Conservation (phyloP, 2,888 invertebrate species). For the Amphipyra berbera region DNA sequence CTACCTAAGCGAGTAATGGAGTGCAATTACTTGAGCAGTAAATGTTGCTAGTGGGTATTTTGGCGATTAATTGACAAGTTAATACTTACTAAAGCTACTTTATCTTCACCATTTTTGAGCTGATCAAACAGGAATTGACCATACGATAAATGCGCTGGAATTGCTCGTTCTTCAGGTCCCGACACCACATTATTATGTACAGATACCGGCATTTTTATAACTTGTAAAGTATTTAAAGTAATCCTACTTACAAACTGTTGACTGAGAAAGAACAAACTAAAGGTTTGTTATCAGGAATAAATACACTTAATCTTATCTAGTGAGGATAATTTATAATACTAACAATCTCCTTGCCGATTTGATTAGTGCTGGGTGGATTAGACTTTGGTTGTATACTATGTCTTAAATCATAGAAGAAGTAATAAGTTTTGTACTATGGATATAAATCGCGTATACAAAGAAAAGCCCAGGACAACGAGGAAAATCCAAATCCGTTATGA, state of each 20-base stretch:
- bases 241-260: slow-evolving; percentile 11
- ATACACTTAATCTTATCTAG: slow-evolving; percentile 19
- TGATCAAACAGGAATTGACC: slow-evolving; percentile 89
- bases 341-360: slow-evolving; percentile 18
- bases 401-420: no score
- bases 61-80: no score
- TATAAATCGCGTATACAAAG: no score
- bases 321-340: slow-evolving; percentile 31
- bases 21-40: no score
- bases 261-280: slow-evolving; percentile 26
- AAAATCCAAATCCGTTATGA: no score
- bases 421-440: no score
- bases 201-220: slow-evolving; percentile 66
- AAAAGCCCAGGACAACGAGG: no score
- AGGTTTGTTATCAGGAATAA: slow-evolving; percentile 17
- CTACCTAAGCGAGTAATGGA: no score
- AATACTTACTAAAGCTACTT: slow-evolving; percentile 84
- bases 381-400: slow-evolving; percentile 15
- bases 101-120: slow-evolving; percentile 85
- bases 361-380: slow-evolving; percentile 44
- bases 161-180: slow-evolving; percentile 81
- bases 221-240: neutral
- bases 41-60: no score
- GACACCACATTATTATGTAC: slow-evolving; percentile 81
- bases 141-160: slow-evolving; percentile 86